phyloP scores from a whole-genome alignment of 2,797 vertebrate species.

The Steatocranus sp. region DNA sequence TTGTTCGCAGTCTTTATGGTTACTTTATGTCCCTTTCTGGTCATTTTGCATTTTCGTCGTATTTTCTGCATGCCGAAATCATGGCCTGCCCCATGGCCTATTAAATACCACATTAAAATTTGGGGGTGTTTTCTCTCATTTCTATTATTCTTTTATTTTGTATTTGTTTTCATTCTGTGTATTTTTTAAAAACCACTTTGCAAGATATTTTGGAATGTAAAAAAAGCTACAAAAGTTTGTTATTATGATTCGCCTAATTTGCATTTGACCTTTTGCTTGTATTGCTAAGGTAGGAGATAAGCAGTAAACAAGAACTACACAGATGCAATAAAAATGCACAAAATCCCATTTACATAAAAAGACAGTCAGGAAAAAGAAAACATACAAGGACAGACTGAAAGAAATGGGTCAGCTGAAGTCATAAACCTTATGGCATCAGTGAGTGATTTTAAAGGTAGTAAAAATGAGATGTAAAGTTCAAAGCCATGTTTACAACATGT shows the following conservation, averaged over 20 bases:
- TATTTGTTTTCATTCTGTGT: not conserved
- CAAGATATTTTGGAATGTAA: not conserved
- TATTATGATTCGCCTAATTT: not conserved
- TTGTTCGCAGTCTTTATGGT: not conserved
- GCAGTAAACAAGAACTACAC: not conserved
- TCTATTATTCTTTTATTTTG: not conserved
- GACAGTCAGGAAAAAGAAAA: not conserved
- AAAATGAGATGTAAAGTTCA: not conserved
- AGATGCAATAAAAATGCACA: not conserved
- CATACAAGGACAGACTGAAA: not conserved
- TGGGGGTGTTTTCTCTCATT: not conserved
- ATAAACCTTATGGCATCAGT: not conserved
- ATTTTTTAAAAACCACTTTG: not conserved
- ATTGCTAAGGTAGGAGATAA: not conserved
- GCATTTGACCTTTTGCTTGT: not conserved
- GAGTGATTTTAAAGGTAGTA: not conserved
- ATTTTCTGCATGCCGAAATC: not conserved
- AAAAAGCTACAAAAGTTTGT: not conserved
- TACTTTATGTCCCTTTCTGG: not conserved
- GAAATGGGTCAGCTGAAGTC: not conserved
- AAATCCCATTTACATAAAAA: not conserved
- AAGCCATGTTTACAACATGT: not conserved
- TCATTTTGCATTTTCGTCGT: not conserved
- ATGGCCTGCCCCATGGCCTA: not conserved
- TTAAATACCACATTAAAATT: not conserved